Conservation (phyloP, 64 coral and sea anemone species). For the Astreopora myriophthalma region DNA sequence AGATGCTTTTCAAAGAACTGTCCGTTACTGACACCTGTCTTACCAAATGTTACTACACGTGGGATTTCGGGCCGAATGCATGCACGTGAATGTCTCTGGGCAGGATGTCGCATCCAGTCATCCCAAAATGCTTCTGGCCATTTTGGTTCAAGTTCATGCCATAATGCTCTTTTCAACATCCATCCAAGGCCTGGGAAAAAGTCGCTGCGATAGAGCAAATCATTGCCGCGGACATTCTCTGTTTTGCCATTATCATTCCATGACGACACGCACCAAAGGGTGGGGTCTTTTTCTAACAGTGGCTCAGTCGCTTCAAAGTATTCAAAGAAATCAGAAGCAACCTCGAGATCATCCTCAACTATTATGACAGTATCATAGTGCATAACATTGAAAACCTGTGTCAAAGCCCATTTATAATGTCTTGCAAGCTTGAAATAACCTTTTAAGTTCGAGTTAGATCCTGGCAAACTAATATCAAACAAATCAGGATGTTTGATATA, state of each 20-base stretch:
- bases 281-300: slow-evolving; percentile 75
- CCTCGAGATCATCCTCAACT: slow-evolving; percentile 91
- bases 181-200: slow-evolving; percentile 94
- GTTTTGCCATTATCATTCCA: slow-evolving; percentile 92
- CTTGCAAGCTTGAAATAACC: slow-evolving; percentile 91
- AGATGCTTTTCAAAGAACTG: slow-evolving; percentile 84
- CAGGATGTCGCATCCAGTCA: slow-evolving; percentile 93
- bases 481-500: slow-evolving; percentile 79
- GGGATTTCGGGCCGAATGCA: slow-evolving; percentile 93
- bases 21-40: slow-evolving; percentile 74
- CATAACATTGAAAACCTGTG: slow-evolving; percentile 79
- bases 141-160: slow-evolving; percentile 75
- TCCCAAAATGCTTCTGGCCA: slow-evolving; percentile 91
- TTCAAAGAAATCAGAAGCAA: slow-evolving; percentile 91
- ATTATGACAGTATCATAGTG: slow-evolving; percentile 82
- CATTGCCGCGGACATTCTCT: slow-evolving; percentile 67
- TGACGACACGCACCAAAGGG: slow-evolving; percentile 88
- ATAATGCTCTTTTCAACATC: slow-evolving; percentile 75
- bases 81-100: slow-evolving; percentile 65
- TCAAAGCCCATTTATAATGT: slow-evolving; percentile 89
- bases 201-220: slow-evolving; percentile 81
- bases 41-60: slow-evolving; percentile 79
- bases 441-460: slow-evolving; percentile 19
- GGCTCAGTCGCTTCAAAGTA: slow-evolving; percentile 81
- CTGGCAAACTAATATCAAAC: slow-evolving; percentile 53